Evolutionary conservation across 2,888 invertebrate genomes (phyloP), one percentile per base, ranked within the genome.

Genomic region (Cephus sareptanus): DNA sequence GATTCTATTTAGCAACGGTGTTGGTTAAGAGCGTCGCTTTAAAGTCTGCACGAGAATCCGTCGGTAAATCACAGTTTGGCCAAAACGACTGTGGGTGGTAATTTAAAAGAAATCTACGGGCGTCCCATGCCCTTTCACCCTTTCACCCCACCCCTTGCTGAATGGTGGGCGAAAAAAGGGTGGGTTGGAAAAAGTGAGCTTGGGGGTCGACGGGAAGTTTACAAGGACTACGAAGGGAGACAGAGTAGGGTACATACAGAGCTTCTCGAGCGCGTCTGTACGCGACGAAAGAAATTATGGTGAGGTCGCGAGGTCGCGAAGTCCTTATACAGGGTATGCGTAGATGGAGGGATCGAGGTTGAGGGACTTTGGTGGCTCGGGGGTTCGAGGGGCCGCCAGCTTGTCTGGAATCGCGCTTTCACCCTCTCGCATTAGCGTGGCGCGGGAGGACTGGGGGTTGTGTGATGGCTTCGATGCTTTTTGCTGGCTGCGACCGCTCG

Each of bases 401-500:
- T 56, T 56, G 56, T 56, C 56, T 56, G 56, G 56, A 56, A 56
- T 71, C 71, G 71, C 71, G 71, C 34, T 34, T 71, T 11, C 71
- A 71, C 71, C 71, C 71, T 71, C 34, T 34, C 71, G 71, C 71
- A 34, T 71, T 71, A 31, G 56, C 56, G 56, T 56, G 56, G 56
- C 2, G 9, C 56, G 23, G 9, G 56, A 15, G 23, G 56, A 2
- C 9, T 15, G 23, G 56, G 23, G 56, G 56, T 15, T 56, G 23
- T 56, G 56, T 56, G 56, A 56, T 56, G 56, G 56, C 23, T 56
- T 56, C 56, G 56, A 56, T 56, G 56, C 56, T 56, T 56, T 56
- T 56, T 56, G 56, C 56, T 71, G 31, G 71, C 71, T 34, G 71
- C 34, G 71, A 34, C 33, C 71, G 31, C 33, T 71, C 75, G 78